Evolutionary conservation across 1,140 invertebrate genomes (phyloP).

Genomic region (Bicyclus anynana): DNA sequence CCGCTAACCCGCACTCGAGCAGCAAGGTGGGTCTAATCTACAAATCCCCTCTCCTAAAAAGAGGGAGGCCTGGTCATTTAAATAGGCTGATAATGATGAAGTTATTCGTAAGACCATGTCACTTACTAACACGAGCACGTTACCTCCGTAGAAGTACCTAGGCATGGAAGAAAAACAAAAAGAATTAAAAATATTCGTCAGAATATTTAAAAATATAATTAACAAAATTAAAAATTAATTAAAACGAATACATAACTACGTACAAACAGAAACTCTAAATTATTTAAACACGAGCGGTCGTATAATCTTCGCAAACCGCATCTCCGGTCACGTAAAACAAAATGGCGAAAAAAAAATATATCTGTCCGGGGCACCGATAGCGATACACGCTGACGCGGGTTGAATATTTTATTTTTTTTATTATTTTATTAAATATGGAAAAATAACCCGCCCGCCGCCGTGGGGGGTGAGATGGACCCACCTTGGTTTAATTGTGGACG

Average conservation of each 20-base stretch:
- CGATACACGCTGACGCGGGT: slow-evolving; percentile 60
- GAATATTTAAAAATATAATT: too few relatives aligned
- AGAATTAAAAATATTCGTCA: too few relatives aligned
- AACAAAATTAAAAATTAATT: not conserved
- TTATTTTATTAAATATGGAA: slow-evolving; percentile 64
- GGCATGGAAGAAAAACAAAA: too few relatives aligned
- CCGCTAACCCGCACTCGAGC: too few relatives aligned
- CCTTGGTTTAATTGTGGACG: slow-evolving; percentile 38
- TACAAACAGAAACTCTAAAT: slow-evolving; percentile 24
- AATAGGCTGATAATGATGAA: too few relatives aligned
- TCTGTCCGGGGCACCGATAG: slow-evolving; percentile 61
- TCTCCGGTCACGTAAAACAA: slow-evolving; percentile 62
- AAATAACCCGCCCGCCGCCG: slow-evolving; percentile 37
- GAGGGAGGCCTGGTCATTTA: too few relatives aligned
- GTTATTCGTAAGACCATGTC: too few relatives aligned
- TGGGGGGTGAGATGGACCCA: slow-evolving; percentile 20
- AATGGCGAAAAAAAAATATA: slow-evolving; percentile 56
- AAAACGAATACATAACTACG: not conserved
- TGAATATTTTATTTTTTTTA: slow-evolving; percentile 68
- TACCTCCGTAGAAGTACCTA: too few relatives aligned
- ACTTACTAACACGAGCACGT: too few relatives aligned
- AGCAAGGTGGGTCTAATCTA: too few relatives aligned
- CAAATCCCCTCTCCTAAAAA: too few relatives aligned
- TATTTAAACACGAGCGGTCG: slow-evolving; percentile 38
- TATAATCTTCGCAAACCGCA: slow-evolving; percentile 49